phyloP scores from a whole-genome alignment of 2,888 invertebrate species.

The Chaetogeoica ovagalla region DNA sequence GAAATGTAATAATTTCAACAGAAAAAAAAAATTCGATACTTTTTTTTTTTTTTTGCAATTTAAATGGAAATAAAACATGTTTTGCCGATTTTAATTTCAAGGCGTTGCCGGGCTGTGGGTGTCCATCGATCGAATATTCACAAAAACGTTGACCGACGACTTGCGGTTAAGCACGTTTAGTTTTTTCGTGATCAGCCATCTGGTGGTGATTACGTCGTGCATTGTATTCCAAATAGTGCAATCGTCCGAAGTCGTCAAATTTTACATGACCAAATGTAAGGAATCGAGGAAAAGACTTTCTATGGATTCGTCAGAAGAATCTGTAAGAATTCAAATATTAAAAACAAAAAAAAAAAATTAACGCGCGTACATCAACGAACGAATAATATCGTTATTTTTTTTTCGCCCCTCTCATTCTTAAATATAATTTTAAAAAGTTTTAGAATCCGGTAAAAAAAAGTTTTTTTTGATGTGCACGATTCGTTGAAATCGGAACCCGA shows the following conservation, averaged over 20 bases:
- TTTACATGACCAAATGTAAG: conserved; percentile 75
- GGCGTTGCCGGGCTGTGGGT: conserved; percentile 87
- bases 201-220: conserved; percentile 76
- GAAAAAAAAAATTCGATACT: background rate
- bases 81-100: conserved; percentile 59
- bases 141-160: conserved; percentile 76
- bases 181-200: conserved; percentile 81
- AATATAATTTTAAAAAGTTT: too few relatives aligned
- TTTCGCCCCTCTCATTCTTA: too few relatives aligned
- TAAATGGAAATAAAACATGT: conserved; percentile 4
- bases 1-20: too few relatives aligned
- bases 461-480: too few relatives aligned
- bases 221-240: conserved; percentile 76
- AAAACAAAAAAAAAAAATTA: too few relatives aligned
- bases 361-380: too few relatives aligned
- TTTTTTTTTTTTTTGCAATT: background rate
- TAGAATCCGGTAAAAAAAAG: too few relatives aligned
- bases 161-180: conserved; percentile 81
- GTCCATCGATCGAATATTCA: conserved; percentile 80
- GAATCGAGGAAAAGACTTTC: conserved; percentile 76
- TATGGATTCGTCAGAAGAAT: conserved; percentile 81
- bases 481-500: too few relatives aligned
- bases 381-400: too few relatives aligned
- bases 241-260: conserved; percentile 79
- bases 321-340: conserved; percentile 54